Evolutionary conservation across 2,888 invertebrate species (phyloP), one percentile per base, ranked within the genome.

Genomic region (Neoscelio sp.): DNA sequence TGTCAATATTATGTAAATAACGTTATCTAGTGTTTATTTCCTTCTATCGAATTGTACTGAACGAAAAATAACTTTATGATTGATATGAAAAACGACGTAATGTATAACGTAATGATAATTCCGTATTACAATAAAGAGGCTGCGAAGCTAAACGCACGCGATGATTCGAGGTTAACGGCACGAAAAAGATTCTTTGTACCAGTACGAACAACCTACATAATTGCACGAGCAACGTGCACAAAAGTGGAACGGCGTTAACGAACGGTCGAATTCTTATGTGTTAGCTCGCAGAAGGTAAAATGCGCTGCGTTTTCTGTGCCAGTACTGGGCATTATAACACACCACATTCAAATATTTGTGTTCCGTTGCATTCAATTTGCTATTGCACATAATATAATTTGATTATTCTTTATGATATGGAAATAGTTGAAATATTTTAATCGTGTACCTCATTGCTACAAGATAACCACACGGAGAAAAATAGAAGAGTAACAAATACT

Each of bases 141-240:
- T 78, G 78, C 62, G 68, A 73, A 77, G 74, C 74, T 58, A 70
- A 70, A 74, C 73, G 65, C 84, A 83, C 81, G 84, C 84, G 80
- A 82, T 82, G 83, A 82, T 80, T 82, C 80, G 80, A 82, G 84
- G 83, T 81, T 82, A 83, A 83, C 82, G 82, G 81, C 82, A 81
- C 77, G 79, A 80, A 81, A 74, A 71, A 81, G 77, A 80, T 80
- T 80, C 79, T 78, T 74, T 79, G 73, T 84, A 82, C 82, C 80
- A 82, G 83, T 85, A 85, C 84, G 84, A 82, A 86, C 87, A 87
- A 86, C 87, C 87, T 87, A 87, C 87, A 87, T 87, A 87, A 87
- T 87, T 87, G 84, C 84, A 78, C 83, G 80, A 82, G 75, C 81
- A 78, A 85, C 82, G 82, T 80, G 83, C 83, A 83, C 86, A 86